Percentiles rank a stretch among this genome's conserved stretches.
Evolutionary conservation across 2,797 vertebrate genomes (phyloP).

Genomic region (Vespertilio murinus): DNA sequence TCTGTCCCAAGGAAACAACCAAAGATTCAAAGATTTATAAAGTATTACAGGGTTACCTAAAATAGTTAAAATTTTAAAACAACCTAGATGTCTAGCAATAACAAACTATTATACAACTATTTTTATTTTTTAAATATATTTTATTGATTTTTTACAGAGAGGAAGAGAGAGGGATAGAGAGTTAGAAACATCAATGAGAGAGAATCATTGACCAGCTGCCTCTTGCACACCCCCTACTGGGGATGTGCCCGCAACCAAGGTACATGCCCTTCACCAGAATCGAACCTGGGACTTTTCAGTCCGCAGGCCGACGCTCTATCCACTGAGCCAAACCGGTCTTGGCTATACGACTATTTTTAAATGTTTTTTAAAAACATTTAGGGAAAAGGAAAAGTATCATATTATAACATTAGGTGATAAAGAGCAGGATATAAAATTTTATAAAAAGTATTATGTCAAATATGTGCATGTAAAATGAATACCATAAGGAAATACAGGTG

Average conservation of each 20-base stretch:
- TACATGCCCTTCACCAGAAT: too few species aligned
- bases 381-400: background rate
- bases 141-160: too few species aligned
- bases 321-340: too few species aligned
- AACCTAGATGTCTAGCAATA: background rate
- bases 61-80: background rate
- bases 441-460: background rate
- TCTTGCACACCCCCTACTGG: too few species aligned
- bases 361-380: background rate
- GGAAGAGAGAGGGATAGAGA: too few species aligned
- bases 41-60: background rate
- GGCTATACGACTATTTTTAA: too few species aligned
- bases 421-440: constrained; percentile 1
- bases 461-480: background rate
- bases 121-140: too few species aligned
- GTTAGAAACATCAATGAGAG: too few species aligned
- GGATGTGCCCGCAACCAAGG: too few species aligned
- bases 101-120: background rate
- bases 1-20: background rate
- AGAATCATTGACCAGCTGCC: too few species aligned
- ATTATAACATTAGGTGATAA: background rate
- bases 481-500: background rate
- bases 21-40: constrained; percentile 9
- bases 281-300: too few species aligned
- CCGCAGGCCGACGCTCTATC: too few species aligned